Percentiles rank a stretch among this genome's conserved stretches.
phyloP scores from a whole-genome alignment of 2,797 vertebrate genomes.

The Poeciliopsis presidionis region DNA sequence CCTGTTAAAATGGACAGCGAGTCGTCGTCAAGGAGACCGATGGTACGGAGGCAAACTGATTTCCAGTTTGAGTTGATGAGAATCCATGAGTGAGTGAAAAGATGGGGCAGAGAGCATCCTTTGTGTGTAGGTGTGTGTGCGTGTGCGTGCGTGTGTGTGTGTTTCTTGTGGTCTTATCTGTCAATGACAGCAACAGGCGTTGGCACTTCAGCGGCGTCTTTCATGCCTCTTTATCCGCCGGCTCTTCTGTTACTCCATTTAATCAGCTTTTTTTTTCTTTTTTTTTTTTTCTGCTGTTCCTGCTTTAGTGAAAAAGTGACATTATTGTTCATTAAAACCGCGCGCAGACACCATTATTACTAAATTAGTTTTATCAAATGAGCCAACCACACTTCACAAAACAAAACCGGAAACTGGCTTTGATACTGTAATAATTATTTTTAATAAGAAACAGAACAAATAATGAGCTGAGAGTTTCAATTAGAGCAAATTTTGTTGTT shows the following conservation, averaged over 20 bases:
- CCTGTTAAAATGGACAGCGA: conserved; percentile 64
- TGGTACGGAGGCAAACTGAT: conserved; percentile 72
- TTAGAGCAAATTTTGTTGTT: neutral
- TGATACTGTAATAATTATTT: neutral
- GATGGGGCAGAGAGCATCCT: conserved; percentile 44
- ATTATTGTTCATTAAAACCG: conserved; percentile 13
- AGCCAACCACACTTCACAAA: neutral
- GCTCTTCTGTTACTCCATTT: conserved; percentile 22
- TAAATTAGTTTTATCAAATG: conserved; percentile 4
- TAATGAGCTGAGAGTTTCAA: neutral
- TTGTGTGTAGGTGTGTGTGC: conserved; percentile 13
- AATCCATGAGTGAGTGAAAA: conserved; percentile 45
- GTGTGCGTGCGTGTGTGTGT: conserved; percentile 23
- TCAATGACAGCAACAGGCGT: conserved; percentile 69
- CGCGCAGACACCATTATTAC: neutral
- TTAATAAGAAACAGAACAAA: neutral
- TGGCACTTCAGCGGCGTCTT: conserved; percentile 51
- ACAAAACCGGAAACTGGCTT: neutral
- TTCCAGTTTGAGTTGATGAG: conserved; percentile 67
- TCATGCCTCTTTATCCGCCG: conserved; percentile 11
- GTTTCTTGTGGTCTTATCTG: conserved; percentile 59
- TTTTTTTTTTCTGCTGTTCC: neutral
- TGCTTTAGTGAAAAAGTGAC: conserved; percentile 17
- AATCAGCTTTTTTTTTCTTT: conserved; percentile 9
- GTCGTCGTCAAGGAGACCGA: conserved; percentile 62